Evolutionary conservation across 2,113 vertebrate genomes (phyloP), one percentile per base, ranked within the genome.

Genomic region (Pedetes capensis): DNA sequence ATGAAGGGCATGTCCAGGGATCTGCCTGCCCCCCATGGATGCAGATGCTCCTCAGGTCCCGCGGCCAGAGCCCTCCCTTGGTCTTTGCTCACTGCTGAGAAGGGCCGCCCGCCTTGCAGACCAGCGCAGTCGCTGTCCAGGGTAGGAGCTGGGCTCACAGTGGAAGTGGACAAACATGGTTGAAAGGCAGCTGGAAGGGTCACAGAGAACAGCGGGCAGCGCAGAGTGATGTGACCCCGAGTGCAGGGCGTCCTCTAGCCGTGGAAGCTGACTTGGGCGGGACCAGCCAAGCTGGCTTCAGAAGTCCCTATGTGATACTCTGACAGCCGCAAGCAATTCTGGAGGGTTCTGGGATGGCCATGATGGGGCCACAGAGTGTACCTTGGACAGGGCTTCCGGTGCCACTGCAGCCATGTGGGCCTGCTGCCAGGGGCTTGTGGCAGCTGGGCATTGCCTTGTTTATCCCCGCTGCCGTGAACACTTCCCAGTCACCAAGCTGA

Each of bases 401-500:
- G 8, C 37, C 16, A 8, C 6, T 0, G 3, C 32, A 12, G 78
- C n/a, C 18, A 16, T 1, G 11, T 8, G 1, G 1, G 1, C 16
- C 1, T 3, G 3, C 0, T 0, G 10, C 11, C 1, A 0, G 17
- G 32, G 57, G 1, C n/a, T 76, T 34, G 32, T 37, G 83, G 22
- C 39, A 8, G 17, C 27, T 0, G 42, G 74, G 12, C 0, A 2
- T n/a, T 0, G 9, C 63, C 63, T 32, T n/a, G 23, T 53, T 42
- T 25, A 10, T 42, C 25, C 20, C 53, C 6, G 4, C 18, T 3
- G 3, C 84, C 6, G 3, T 1, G 0, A 20, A 8, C 20, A 1
- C 6, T 0, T 66, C 63, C 5, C 0, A 10, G 39, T 23, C 81
- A 29, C 55, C 0, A 3, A 39, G 57, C 10, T 13, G 18, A 8